These are phyloP conservation scores for Cephus sareptanus DNA, from an alignment of 2,888 invertebrate genomes.

Conservation along the genomic window DNA sequence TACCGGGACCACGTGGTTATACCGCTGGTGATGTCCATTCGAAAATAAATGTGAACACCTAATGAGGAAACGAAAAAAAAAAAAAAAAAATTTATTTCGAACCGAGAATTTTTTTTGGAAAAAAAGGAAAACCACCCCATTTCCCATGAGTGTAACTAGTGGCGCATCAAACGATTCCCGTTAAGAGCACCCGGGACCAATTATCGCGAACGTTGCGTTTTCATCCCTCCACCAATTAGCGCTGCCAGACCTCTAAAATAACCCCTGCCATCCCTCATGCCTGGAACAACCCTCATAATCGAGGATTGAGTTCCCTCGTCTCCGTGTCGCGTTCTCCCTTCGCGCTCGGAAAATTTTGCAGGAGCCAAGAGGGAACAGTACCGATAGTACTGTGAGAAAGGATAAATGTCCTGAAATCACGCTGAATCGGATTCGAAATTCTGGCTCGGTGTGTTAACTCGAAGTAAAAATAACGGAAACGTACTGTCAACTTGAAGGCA, in stretches of 20 bases:
- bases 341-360: not conserved
- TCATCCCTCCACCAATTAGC: constrained; percentile 20
- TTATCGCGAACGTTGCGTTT: constrained; percentile 25
- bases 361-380: not conserved
- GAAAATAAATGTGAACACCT: not conserved
- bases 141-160: not conserved
- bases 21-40: not conserved
- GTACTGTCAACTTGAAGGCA: not conserved
- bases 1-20: not conserved
- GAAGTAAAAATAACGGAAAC: not conserved
- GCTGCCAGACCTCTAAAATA: not conserved
- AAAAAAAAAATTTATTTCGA: not conserved
- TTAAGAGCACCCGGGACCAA: constrained; percentile 11
- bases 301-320: not conserved
- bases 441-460: not conserved
- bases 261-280: not conserved
- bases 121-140: not conserved
- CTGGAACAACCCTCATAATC: not conserved
- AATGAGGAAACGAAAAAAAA: not conserved
- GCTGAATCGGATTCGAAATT: not conserved
- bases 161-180: not conserved
- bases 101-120: not conserved
- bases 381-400: not conserved
- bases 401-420: not conserved
- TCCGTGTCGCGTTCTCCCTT: not conserved